Conservation (phyloP, 2,113 vertebrate genomes). For the Cryptotis parvus region DNA sequence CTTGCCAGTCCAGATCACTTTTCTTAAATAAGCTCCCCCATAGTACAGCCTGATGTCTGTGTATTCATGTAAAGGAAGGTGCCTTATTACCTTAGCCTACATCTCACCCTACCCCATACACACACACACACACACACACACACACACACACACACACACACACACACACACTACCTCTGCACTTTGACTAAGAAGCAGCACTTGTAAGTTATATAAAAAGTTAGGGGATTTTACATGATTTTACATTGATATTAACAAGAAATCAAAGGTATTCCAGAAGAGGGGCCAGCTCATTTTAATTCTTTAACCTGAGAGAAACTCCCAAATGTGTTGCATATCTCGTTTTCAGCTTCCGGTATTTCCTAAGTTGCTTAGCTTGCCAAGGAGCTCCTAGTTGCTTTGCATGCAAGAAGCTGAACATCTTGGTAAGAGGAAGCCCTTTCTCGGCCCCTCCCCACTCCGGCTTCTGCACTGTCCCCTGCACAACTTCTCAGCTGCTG, state of each 20-base stretch:
- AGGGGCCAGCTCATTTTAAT: slow-evolving; percentile 11
- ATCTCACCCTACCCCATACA: too few species aligned
- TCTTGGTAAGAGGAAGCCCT: slow-evolving; percentile 23
- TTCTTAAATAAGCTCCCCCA: neutral
- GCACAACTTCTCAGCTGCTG: neutral
- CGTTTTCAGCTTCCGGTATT: slow-evolving; percentile 65
- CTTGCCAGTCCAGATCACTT: slow-evolving; percentile 21
- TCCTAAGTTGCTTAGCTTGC: slow-evolving; percentile 64
- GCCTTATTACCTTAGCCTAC: neutral
- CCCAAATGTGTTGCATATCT: slow-evolving; percentile 69
- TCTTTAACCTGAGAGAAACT: slow-evolving; percentile 40
- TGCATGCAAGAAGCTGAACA: slow-evolving; percentile 39
- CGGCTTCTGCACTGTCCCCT: neutral
- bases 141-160: too few species aligned
- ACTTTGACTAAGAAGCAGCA: slow-evolving; percentile 14
- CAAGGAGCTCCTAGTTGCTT: slow-evolving; percentile 58
- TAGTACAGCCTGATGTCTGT: neutral
- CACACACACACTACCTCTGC: neutral
- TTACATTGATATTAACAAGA: slow-evolving; percentile 17
- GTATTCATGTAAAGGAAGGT: slow-evolving; percentile 19
- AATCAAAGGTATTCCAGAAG: slow-evolving; percentile 3
- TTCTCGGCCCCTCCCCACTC: neutral
- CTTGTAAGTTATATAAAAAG: slow-evolving; percentile 14
- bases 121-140: too few species aligned
- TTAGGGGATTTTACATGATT: neutral